A percentile compares a stretch with the other conserved stretches of the same genome.
Evolutionary conservation across 2,113 vertebrate genomes (phyloP).

Genomic region (Aphyosemion australe): DNA sequence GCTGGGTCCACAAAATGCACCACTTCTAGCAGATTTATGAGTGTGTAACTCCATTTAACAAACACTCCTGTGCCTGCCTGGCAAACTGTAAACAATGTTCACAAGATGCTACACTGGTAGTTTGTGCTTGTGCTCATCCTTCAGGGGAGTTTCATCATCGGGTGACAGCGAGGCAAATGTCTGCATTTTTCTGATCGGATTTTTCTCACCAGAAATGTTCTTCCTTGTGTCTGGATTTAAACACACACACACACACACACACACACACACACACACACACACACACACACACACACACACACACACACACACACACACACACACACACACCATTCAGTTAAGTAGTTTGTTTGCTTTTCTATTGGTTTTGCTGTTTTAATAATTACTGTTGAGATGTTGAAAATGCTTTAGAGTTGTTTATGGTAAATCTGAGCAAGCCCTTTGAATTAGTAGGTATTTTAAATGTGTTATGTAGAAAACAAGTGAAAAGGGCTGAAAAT

Average conservation of each 20-base stretch:
- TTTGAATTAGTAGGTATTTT: too few species aligned
- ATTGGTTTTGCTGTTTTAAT: not conserved
- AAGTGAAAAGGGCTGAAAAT: too few species aligned
- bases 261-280: too few species aligned
- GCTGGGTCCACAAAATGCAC: slow-evolving; percentile 44
- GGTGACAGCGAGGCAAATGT: not conserved
- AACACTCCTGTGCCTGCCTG: not conserved
- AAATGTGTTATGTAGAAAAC: too few species aligned
- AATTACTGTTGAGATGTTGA: too few species aligned
- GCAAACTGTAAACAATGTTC: slow-evolving; percentile 11
- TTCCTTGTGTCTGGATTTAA: not conserved
- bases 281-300: too few species aligned
- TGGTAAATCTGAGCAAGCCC: too few species aligned
- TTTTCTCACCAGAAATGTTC: not conserved
- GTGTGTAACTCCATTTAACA: slow-evolving; percentile 35
- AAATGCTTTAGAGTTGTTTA: too few species aligned
- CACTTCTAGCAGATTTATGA: slow-evolving; percentile 48
- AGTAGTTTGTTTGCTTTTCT: not conserved
- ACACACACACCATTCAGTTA: not conserved
- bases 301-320: too few species aligned
- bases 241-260: not conserved
- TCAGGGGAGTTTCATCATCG: not conserved
- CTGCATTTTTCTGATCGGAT: not conserved
- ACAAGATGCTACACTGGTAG: not conserved
- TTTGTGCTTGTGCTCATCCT: not conserved